Percentiles rank a stretch among this genome's conserved stretches.
Conservation (phyloP, 2,797 vertebrate species). For the Sternotherus odoratus region DNA sequence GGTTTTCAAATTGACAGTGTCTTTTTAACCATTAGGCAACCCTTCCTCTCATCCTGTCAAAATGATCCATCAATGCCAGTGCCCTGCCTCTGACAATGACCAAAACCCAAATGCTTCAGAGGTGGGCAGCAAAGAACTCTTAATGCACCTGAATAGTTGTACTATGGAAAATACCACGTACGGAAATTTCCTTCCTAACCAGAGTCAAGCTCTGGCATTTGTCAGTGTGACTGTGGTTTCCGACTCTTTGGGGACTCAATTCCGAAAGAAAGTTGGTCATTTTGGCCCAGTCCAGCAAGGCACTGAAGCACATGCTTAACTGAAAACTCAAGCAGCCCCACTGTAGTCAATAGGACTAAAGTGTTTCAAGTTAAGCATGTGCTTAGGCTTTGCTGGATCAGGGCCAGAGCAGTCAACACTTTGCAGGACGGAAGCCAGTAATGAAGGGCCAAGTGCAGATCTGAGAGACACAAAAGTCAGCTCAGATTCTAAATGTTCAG, state of each 20-base stretch:
- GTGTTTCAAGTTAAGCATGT: background rate
- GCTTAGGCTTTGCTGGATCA: background rate
- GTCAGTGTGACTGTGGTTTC: background rate
- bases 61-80: background rate
- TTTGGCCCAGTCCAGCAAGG: background rate
- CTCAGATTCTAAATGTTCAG: background rate
- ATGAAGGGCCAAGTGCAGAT: background rate
- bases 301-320: background rate
- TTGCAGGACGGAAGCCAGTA: accelerated
- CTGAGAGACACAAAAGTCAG: background rate
- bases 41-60: background rate
- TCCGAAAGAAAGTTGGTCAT: background rate
- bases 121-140: background rate
- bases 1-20: background rate
- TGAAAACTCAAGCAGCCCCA: background rate
- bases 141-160: background rate
- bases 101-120: background rate
- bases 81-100: background rate
- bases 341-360: background rate
- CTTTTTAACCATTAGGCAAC: background rate
- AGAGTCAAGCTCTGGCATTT: background rate
- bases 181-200: background rate
- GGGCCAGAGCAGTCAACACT: background rate
- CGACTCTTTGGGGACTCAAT: background rate
- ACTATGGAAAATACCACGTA: background rate